Base-by-base conservation (phyloP, 2,888 invertebrate genomes). In the Chromoteleia sp. region DNA sequence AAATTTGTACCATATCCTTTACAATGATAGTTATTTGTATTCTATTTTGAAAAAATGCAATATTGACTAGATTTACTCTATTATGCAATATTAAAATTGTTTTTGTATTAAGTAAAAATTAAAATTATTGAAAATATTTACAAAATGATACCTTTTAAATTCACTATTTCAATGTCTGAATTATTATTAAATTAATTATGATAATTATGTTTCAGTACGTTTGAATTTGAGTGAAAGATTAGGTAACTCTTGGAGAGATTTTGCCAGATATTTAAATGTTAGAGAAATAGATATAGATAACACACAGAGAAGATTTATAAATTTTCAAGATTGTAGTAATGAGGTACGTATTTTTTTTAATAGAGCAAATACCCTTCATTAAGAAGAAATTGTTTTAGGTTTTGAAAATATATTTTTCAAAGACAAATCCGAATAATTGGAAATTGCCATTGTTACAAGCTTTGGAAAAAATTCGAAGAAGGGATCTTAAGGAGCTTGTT, bases 181-280 rank as follows among this genome's bases (percentile, higher is more conserved):
- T n/a, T n/a, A n/a, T n/a, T n/a, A n/a, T n/a, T n/a, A n/a, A n/a
- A n/a, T 10, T 25, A 39, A 17, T 39, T 39, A 39, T 5, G 19
- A 36, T 8, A 12, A 10, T n/a, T 12, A 19, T 19, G 39, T 19
- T 58, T 36, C 56, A 91, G 91, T 90, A 4, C 61, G 89, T 17
- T 75, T 74, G 0, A 68, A 77, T 58, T 8, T 90, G 7, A 86
- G 88, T 43, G 85, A 86, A 39, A 82, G 83, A 81, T 65, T 91
- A 25, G 91, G 90, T 45, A 85, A 82, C 45, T 84, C 84, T 33
- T 91, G 91, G 91, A 85, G 85, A 80, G 87, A 90, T 41, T 85
- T 90, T 0, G 87, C 87, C 1, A 86, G 91, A 84, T 75, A 83
- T 71, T 84, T 91, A 29, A 84, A 86, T 19, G 54, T 91, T 19